phyloP scores from a whole-genome alignment of 2,888 invertebrate species.

The Melanchra persicariae region DNA sequence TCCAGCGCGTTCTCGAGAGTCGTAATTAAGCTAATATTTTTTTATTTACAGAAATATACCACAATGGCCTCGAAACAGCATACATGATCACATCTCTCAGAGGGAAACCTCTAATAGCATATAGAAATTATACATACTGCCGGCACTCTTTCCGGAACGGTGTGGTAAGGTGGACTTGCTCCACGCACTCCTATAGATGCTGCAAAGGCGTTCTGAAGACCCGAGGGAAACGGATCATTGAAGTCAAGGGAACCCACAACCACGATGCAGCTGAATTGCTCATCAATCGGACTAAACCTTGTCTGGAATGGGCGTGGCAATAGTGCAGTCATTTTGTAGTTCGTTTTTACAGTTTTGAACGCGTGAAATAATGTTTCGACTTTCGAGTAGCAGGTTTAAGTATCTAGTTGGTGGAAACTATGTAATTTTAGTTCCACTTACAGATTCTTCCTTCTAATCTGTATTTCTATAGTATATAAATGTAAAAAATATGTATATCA shows the following conservation, averaged over 20 bases:
- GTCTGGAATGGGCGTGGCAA: conserved; percentile 36
- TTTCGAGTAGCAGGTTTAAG: not conserved
- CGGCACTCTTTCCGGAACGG: conserved; percentile 82
- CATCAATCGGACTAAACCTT: conserved; percentile 75
- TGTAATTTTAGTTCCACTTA: not conserved
- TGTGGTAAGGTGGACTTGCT: conserved; percentile 85
- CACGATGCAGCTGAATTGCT: conserved; percentile 83
- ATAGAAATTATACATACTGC: conserved; percentile 85
- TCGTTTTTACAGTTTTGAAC: not conserved
- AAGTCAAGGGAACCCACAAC: conserved; percentile 83
- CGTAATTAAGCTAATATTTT: conserved; percentile 33
- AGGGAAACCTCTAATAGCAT: conserved; percentile 83
- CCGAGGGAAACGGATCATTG: conserved; percentile 78
- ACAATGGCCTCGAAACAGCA: conserved; percentile 70
- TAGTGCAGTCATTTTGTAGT: conserved; percentile 10
- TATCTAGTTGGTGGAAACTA: not conserved
- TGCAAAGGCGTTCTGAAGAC: conserved; percentile 88
- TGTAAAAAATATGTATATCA: not conserved
- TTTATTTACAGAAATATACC: conserved; percentile 40
- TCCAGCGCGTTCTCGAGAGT: conserved; percentile 4
- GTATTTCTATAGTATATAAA: not conserved
- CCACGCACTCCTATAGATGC: conserved; percentile 86
- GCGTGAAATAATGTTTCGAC: not conserved
- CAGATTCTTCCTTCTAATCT: not conserved
- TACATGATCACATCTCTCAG: conserved; percentile 84